phyloP scores from a whole-genome alignment of 2,888 invertebrate species.

The Chalcis sispes region DNA sequence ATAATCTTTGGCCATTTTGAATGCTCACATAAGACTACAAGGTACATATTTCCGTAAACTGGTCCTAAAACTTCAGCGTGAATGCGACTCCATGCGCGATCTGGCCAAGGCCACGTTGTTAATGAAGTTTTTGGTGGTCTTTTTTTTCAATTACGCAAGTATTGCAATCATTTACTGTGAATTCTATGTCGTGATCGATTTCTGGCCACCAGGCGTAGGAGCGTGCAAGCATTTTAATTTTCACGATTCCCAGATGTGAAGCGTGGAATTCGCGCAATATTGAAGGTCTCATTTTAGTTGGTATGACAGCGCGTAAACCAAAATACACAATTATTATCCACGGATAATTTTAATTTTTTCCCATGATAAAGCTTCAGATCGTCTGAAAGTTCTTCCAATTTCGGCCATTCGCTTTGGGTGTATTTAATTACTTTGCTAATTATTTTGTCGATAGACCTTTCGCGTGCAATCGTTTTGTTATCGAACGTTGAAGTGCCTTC shows the following conservation, averaged over 20 bases:
- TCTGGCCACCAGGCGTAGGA: conserved; percentile 57
- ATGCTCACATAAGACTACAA: not conserved
- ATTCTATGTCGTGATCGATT: not conserved
- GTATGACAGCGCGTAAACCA: conserved; percentile 48
- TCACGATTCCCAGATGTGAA: conserved; percentile 57
- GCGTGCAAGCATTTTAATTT: conserved; percentile 58
- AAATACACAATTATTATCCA: conserved; percentile 51
- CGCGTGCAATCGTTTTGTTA: no score
- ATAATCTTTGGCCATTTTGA: conserved; percentile 55
- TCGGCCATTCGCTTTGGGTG: conserved; percentile 54
- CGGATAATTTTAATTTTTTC: conserved; percentile 28
- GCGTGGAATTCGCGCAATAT: conserved; percentile 51
- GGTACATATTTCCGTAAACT: not conserved
- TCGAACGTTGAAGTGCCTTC: no score
- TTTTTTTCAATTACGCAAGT: not conserved
- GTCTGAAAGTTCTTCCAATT: conserved; percentile 15
- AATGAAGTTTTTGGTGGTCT: not conserved
- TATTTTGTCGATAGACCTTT: conserved; percentile 11
- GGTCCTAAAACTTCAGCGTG: not conserved
- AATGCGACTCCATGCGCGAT: not conserved
- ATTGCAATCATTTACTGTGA: not conserved
- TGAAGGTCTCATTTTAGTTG: conserved; percentile 29
- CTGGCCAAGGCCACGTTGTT: not conserved
- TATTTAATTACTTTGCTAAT: no score
- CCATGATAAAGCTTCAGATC: not conserved